Evolutionary conservation across 2,888 invertebrate species (phyloP).

Genomic region (Diplolepis rosae): DNA sequence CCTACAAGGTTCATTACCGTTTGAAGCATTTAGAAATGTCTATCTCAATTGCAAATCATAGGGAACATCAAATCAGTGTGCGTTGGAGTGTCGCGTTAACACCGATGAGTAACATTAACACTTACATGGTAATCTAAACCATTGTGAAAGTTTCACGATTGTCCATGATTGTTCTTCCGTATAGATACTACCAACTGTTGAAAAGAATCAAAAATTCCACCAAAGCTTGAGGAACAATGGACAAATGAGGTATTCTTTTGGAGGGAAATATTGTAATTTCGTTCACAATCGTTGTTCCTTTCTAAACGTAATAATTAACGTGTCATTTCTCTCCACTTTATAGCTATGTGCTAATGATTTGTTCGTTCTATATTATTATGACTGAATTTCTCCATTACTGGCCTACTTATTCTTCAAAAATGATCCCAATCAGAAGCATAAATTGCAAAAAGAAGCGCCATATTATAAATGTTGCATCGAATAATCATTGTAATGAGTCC

Average conservation of each 20-base stretch:
- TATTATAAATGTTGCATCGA: no score
- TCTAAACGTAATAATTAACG: background rate
- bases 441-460: no score
- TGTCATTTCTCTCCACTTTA: no score
- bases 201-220: conserved; percentile 2
- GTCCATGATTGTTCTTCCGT: conserved; percentile 24
- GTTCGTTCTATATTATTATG: no score
- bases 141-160: conserved; percentile 24
- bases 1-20: conserved; percentile 4
- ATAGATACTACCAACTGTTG: conserved; percentile 3
- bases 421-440: no score
- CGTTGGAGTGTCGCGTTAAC: conserved; percentile 11
- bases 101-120: conserved; percentile 20
- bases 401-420: no score
- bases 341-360: no score
- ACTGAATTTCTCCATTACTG: no score
- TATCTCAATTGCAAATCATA: conserved; percentile 19
- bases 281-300: background rate
- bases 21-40: background rate
- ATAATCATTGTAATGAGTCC: no score
- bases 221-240: background rate
- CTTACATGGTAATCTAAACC: background rate
- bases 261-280: background rate
- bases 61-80: conserved; percentile 15
- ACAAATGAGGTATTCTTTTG: background rate